These are phyloP conservation scores for Lasioglossum leucozonium DNA, from an alignment of 2,888 invertebrate genomes.

Conservation along the genomic window DNA sequence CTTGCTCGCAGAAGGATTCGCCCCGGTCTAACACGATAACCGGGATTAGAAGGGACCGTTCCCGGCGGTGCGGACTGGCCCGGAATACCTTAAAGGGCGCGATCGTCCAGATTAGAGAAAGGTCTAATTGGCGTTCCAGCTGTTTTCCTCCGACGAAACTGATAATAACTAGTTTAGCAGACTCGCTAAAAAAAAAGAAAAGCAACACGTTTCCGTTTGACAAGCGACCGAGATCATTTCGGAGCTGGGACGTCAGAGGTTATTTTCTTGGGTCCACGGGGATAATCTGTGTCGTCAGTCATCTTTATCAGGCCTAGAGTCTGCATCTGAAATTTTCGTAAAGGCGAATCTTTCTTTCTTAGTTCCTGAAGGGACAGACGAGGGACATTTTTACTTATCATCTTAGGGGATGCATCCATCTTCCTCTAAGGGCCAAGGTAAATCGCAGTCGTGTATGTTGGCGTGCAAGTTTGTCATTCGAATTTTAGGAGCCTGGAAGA, in stretches of 20 bases:
- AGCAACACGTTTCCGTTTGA: neutral
- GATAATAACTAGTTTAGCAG: neutral
- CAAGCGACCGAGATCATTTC: neutral
- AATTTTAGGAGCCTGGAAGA: neutral
- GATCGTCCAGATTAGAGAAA: conserved; percentile 65
- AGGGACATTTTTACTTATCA: neutral
- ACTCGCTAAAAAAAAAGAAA: neutral
- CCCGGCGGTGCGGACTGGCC: conserved; percentile 46
- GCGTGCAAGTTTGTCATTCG: too few species aligned
- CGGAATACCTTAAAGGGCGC: conserved; percentile 45
- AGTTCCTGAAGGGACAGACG: neutral
- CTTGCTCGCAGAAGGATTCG: conserved; percentile 53
- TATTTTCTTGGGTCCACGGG: too few species aligned
- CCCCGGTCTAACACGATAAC: conserved; percentile 62
- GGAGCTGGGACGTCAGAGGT: neutral
- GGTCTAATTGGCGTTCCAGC: conserved; percentile 57
- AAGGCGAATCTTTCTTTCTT: neutral
- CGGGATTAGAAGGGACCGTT: conserved; percentile 64
- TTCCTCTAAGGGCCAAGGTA: neutral
- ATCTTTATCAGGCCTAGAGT: neutral
- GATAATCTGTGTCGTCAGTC: neutral
- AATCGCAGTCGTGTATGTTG: neutral
- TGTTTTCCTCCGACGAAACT: neutral
- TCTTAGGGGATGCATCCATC: neutral
- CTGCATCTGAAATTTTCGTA: neutral